Evolutionary conservation across 2,113 vertebrate genomes (phyloP).

Genomic region (Hiodon tergisus): DNA sequence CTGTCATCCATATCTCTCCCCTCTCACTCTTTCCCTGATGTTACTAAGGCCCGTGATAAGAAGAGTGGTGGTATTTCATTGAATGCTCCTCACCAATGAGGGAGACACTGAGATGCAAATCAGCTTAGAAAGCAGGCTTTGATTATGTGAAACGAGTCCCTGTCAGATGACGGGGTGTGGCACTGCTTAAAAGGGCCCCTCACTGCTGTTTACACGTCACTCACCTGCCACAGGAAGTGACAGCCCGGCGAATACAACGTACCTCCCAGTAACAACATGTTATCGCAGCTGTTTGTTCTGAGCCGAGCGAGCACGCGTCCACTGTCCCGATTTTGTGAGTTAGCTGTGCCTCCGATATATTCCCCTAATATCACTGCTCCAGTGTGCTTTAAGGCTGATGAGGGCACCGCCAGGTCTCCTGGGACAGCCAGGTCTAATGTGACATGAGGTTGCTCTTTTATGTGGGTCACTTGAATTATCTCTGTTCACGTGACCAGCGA

Average conservation of each 20-base stretch:
- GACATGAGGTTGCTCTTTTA: background rate
- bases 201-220: background rate
- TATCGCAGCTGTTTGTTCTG: background rate
- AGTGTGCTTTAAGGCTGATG: background rate
- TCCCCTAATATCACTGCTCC: no score
- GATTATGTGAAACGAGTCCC: background rate
- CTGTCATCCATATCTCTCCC: background rate
- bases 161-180: background rate
- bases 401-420: background rate
- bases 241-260: constrained; percentile 30
- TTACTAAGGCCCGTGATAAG: background rate
- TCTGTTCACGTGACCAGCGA: background rate
- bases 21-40: background rate
- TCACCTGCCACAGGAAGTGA: background rate
- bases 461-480: background rate
- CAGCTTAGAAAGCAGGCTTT: background rate
- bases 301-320: constrained; percentile 24
- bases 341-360: background rate
- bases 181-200: background rate
- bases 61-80: background rate
- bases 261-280: background rate
- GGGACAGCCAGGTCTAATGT: background rate
- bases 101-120: background rate
- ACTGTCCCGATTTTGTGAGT: constrained; percentile 9
- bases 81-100: background rate